A percentile compares a stretch with the other conserved stretches of the same genome.
These are phyloP conservation scores for Theocolax elegans DNA, from an alignment of 1,140 invertebrate species.

Conservation along the genomic window DNA sequence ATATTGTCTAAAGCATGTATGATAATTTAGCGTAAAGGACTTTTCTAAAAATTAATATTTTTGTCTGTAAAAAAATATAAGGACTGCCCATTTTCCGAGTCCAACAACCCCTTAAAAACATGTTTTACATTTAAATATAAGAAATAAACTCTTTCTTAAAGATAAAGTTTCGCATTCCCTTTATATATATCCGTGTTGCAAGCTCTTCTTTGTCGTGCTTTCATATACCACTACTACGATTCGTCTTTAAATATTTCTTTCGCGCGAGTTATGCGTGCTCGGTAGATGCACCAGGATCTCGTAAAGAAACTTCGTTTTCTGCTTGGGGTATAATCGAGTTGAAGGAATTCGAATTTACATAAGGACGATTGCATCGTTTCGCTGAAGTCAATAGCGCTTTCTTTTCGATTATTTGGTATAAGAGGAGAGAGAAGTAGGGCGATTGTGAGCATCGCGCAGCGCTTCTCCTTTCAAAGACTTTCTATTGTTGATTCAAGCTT, in stretches of 20 bases:
- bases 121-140: no score
- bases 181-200: not conserved
- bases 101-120: no score
- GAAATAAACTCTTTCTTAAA: no score
- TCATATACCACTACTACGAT: not conserved
- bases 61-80: no score
- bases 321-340: conserved; percentile 10
- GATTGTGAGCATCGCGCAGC: not conserved
- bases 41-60: no score
- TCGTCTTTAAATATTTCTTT: not conserved
- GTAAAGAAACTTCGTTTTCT: conserved; percentile 24
- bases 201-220: not conserved
- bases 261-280: not conserved
- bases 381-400: conserved; percentile 11
- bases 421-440: not conserved
- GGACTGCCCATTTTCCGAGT: no score
- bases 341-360: conserved; percentile 28
- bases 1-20: no score
- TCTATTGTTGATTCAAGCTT: conserved; percentile 8
- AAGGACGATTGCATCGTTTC: conserved; percentile 5
- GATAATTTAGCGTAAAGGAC: no score
- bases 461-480: conserved; percentile 6
- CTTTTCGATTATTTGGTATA: conserved; percentile 11
- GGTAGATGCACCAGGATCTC: not conserved
- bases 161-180: not conserved